These are phyloP conservation scores for Linnaemya vulpina DNA, from an alignment of 2,888 invertebrate genomes.

Conservation along the genomic window DNA sequence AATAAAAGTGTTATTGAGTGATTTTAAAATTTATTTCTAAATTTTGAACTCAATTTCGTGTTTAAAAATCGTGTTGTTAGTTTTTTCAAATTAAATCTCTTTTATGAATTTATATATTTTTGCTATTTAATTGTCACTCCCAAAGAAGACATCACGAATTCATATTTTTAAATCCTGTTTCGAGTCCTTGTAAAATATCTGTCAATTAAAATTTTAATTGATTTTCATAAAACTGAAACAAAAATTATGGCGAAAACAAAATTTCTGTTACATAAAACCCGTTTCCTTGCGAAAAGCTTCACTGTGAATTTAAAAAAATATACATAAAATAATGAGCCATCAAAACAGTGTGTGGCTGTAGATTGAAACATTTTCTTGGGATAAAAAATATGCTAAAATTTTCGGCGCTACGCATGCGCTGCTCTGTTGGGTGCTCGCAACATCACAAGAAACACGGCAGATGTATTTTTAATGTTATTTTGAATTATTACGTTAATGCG, in stretches of 20 bases:
- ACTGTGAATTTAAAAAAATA: neutral
- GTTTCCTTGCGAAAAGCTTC: neutral
- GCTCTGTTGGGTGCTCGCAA: conserved; percentile 6
- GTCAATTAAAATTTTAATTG: conserved; percentile 40
- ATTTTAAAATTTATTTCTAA: no score
- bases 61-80: no score
- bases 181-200: neutral
- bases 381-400: conserved; percentile 28
- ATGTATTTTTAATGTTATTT: conserved; percentile 41
- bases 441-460: conserved; percentile 46
- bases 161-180: no score
- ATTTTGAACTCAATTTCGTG: no score
- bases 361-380: conserved; percentile 48
- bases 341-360: conserved; percentile 8
- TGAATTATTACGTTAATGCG: conserved; percentile 6
- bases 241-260: neutral
- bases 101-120: no score
- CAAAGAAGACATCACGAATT: no score
- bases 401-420: conserved; percentile 49
- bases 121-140: no score
- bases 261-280: conserved; percentile 1
- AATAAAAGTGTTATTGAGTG: no score
- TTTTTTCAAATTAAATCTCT: no score
- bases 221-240: conserved; percentile 1
- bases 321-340: conserved; percentile 13